These are phyloP conservation scores for Portunus trituberculatus DNA, from an alignment of 1,140 invertebrate genomes.

Conservation along the genomic window DNA sequence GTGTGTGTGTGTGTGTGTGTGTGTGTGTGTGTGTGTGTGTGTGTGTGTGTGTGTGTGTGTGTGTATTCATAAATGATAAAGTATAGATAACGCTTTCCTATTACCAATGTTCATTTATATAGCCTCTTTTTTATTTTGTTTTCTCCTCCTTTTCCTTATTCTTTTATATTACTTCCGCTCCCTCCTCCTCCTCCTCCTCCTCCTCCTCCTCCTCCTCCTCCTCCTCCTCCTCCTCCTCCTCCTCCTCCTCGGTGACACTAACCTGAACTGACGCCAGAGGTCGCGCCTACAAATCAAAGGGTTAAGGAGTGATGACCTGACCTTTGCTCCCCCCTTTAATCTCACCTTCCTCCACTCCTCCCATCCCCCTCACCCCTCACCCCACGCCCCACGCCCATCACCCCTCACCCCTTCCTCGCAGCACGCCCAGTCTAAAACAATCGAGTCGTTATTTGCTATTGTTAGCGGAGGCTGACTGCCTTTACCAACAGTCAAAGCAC, in stretches of 20 bases:
- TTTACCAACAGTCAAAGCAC: too few relatives aligned
- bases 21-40: constrained; percentile 20
- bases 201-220: too few relatives aligned
- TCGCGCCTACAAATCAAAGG: too few relatives aligned
- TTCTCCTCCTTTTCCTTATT: neutral
- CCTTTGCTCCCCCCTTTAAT: too few relatives aligned
- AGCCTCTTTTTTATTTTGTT: neutral
- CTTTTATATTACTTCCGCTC: neutral
- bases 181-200: neutral
- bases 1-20: constrained; percentile 20
- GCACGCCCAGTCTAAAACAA: neutral
- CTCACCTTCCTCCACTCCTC: neutral
- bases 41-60: constrained; percentile 25
- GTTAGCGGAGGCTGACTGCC: neutral
- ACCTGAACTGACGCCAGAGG: too few relatives aligned
- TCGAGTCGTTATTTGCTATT: neutral
- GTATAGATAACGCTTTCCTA: too few relatives aligned
- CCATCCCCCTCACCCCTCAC: too few relatives aligned
- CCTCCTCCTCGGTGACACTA: neutral
- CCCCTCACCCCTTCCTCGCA: too few relatives aligned
- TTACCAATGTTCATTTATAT: neutral
- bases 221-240: neutral
- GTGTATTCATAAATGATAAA: too few relatives aligned
- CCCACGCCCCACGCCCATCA: too few relatives aligned
- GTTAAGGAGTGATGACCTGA: too few relatives aligned